A percentile compares a stretch with the other conserved stretches of the same genome.
phyloP scores from a whole-genome alignment of 2,113 vertebrate species.

The Istiophorus platypterus region DNA sequence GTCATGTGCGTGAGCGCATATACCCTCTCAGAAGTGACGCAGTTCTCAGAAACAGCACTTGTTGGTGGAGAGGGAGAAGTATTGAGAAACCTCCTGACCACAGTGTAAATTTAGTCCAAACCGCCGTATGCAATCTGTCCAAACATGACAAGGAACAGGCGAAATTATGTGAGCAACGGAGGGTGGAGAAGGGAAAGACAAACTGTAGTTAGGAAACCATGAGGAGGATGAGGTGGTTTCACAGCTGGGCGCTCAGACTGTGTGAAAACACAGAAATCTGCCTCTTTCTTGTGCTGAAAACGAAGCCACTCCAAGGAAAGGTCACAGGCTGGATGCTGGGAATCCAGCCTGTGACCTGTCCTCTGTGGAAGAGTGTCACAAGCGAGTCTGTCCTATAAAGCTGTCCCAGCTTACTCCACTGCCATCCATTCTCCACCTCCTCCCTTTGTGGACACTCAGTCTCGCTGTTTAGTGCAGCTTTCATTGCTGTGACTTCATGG shows the following conservation, averaged over 20 bases:
- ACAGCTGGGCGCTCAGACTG: slow-evolving; percentile 50
- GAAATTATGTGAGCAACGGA: slow-evolving; percentile 21
- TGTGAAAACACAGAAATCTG: slow-evolving; percentile 12
- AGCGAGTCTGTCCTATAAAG: not conserved
- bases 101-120: slow-evolving; percentile 44
- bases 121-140: slow-evolving; percentile 56
- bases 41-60: slow-evolving; percentile 50
- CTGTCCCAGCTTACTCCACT: no score
- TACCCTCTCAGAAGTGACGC: slow-evolving; percentile 18
- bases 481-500: no score
- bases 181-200: slow-evolving; percentile 52
- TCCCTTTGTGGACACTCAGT: no score
- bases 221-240: slow-evolving; percentile 56
- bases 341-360: not conserved
- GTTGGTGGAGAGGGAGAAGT: slow-evolving; percentile 14
- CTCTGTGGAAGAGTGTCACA: no score
- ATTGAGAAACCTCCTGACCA: slow-evolving; percentile 59
- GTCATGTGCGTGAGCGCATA: not conserved
- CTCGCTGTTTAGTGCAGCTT: no score
- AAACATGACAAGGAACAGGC: slow-evolving; percentile 53
- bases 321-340: slow-evolving; percentile 13
- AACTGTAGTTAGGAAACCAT: slow-evolving; percentile 45
- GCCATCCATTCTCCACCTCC: no score
- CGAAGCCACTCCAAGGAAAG: not conserved
- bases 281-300: not conserved